Percentiles rank a stretch among this genome's conserved stretches.
phyloP scores from a whole-genome alignment of 2,797 vertebrate genomes.

The Enteromius mattozi region DNA sequence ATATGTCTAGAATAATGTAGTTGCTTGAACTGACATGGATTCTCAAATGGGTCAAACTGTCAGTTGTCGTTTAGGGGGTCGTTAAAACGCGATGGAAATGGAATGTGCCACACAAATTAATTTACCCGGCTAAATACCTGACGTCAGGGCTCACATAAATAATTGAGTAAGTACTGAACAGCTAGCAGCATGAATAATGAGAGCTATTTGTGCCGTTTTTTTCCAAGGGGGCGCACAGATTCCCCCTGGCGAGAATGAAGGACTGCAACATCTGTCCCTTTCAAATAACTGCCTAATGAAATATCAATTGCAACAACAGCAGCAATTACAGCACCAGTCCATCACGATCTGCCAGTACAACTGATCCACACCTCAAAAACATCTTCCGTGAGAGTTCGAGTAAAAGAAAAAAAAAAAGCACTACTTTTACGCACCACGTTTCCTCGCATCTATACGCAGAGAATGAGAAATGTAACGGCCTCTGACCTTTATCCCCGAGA shows the following conservation, averaged over 20 bases:
- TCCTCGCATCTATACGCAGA: neutral
- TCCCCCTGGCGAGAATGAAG: conserved; percentile 60
- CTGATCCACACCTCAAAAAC: neutral
- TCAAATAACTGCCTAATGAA: conserved; percentile 30
- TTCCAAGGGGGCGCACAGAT: conserved; percentile 68
- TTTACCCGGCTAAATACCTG: conserved; percentile 82
- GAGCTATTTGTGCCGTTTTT: conserved; percentile 61
- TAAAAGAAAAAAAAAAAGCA: neutral
- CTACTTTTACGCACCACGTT: neutral
- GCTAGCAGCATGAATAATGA: conserved; percentile 74
- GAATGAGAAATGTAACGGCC: conserved; percentile 13
- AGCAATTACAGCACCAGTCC: conserved; percentile 38
- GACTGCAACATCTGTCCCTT: conserved; percentile 49
- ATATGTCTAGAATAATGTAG: conserved; percentile 30
- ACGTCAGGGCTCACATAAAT: conserved; percentile 83
- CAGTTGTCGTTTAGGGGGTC: conserved; percentile 87
- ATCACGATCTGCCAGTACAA: conserved; percentile 1
- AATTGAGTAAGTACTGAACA: conserved; percentile 82
- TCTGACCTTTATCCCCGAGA: conserved; percentile 96
- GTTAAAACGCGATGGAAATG: conserved; percentile 82
- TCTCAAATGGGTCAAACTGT: conserved; percentile 89
- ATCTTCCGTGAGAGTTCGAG: neutral
- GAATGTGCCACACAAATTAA: conserved; percentile 93
- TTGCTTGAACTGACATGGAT: conserved; percentile 85
- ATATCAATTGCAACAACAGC: conserved; percentile 39